Evolutionary conservation across 2,888 invertebrate genomes (phyloP), one percentile per base, ranked within the genome.

Genomic region (Drosophila eohydei): DNA sequence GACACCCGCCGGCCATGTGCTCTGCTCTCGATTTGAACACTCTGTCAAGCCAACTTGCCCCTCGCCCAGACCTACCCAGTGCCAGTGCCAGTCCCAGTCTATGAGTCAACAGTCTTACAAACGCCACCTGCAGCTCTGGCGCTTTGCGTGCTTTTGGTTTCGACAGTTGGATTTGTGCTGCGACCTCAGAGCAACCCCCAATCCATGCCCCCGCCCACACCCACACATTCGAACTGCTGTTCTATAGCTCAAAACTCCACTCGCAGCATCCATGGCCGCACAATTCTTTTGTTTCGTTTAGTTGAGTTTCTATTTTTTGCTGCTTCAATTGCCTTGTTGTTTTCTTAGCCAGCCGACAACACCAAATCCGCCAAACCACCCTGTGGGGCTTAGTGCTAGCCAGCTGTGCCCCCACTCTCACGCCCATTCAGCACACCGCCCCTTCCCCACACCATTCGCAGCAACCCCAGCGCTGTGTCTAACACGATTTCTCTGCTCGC

Each of bases 141-240:
- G 87, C 81, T 86, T 81, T 86, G 87, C 89, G 85, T 89, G 90
- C 90, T 86, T 83, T 81, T 90, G 90, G 91, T 88, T 88, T 89
- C 91, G 91, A 91, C 91, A 90, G 91, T 86, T 81, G 91, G 91
- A 91, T 89, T 89, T 89, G 88, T 81, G 83, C 81, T 65, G 74
- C 79, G 82, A 84, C 89, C 89, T 87, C 78, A 87, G 69, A 78
- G 64, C 81, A 73, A 81, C 78, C 78, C 78, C 81, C 74, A 73
- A 62, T 50, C 38, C 64, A 70, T 54, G 55, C 75, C 30, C 61
- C 61, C 63, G 59, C n/a, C 30, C 51, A 55, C 46, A 44, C 50
- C 6, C 57, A 16, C 14, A 21, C 46, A 40, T 5, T 21, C 38
- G 11, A n/a, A 28, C n/a, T 32, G 32, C 36, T 56, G 21, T 12